phyloP scores from a whole-genome alignment of 2,797 vertebrate genomes.

The Hydrolagus colliei region DNA sequence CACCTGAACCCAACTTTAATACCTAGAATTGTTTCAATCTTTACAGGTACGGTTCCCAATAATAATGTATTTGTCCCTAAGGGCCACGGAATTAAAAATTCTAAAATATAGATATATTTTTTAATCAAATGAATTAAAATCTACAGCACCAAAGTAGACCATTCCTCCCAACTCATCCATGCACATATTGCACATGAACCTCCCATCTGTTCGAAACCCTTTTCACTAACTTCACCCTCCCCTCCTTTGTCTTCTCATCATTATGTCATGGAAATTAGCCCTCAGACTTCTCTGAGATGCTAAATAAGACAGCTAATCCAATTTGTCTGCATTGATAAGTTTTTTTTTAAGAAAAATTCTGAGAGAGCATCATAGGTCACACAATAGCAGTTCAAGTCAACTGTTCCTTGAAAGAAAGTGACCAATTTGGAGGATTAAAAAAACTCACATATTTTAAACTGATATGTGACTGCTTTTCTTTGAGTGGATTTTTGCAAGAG shows the following conservation, averaged over 20 bases:
- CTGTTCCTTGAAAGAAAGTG: not conserved
- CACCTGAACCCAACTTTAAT: too few species aligned
- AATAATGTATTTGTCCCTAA: too few species aligned
- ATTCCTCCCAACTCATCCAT: not conserved
- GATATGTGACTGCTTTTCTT: too few species aligned
- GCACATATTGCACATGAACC: too few species aligned
- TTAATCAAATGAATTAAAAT: not conserved
- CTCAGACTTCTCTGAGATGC: not conserved
- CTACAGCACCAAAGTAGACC: not conserved
- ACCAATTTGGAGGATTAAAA: not conserved
- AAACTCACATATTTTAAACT: not conserved
- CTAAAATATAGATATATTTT: too few species aligned
- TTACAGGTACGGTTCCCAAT: too few species aligned
- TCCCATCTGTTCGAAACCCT: not conserved
- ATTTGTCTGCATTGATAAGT: not conserved
- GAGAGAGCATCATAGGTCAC: not conserved
- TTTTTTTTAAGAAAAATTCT: not conserved
- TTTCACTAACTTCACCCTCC: not conserved
- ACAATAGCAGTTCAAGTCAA: not conserved
- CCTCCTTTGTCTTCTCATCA: slow-evolving; percentile 18
- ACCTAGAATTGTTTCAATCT: too few species aligned
- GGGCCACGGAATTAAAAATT: too few species aligned
- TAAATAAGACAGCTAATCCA: not conserved
- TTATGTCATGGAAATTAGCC: not conserved
- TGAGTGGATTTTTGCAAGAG: too few species aligned